phyloP scores from a whole-genome alignment of 1,140 invertebrate species.

The Scaptomyza pallida region DNA sequence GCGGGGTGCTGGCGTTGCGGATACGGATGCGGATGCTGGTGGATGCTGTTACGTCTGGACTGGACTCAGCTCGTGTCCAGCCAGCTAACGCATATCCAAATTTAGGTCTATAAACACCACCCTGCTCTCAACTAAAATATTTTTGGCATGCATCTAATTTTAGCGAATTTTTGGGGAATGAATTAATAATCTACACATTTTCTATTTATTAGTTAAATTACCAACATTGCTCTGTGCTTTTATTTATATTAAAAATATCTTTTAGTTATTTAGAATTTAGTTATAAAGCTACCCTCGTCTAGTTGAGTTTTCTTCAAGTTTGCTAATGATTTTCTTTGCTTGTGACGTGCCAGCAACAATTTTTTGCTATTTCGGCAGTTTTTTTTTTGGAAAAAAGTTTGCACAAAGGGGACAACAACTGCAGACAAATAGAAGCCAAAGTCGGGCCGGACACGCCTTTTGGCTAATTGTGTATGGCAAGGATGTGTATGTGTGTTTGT shows the following conservation, averaged over 20 bases:
- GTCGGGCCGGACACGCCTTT: constrained; percentile 64
- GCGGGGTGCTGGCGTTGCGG: constrained; percentile 33
- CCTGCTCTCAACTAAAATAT: constrained; percentile 41
- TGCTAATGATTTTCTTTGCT: constrained; percentile 27
- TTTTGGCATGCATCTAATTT: constrained; percentile 13
- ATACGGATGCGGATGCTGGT: not conserved
- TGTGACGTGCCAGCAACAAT: constrained; percentile 55
- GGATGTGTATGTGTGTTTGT: constrained; percentile 20
- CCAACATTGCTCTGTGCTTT: not conserved
- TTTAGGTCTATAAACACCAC: constrained; percentile 49
- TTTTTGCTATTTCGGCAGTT: constrained; percentile 37
- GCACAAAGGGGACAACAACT: constrained; percentile 3
- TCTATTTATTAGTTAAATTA: not conserved
- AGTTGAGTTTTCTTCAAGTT: constrained; percentile 19
- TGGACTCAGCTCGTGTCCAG: constrained; percentile 17
- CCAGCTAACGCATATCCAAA: constrained; percentile 23
- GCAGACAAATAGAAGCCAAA: constrained; percentile 35
- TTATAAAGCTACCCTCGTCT: constrained; percentile 1
- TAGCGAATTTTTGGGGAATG: not conserved
- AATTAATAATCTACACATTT: not conserved
- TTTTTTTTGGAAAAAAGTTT: constrained; percentile 34
- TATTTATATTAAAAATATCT: not conserved
- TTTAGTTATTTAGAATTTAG: not conserved
- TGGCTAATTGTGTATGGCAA: constrained; percentile 55
- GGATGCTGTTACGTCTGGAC: constrained; percentile 39